These are phyloP conservation scores for Hylia prasina DNA, from an alignment of 2,113 vertebrate genomes.

Conservation along the genomic window DNA sequence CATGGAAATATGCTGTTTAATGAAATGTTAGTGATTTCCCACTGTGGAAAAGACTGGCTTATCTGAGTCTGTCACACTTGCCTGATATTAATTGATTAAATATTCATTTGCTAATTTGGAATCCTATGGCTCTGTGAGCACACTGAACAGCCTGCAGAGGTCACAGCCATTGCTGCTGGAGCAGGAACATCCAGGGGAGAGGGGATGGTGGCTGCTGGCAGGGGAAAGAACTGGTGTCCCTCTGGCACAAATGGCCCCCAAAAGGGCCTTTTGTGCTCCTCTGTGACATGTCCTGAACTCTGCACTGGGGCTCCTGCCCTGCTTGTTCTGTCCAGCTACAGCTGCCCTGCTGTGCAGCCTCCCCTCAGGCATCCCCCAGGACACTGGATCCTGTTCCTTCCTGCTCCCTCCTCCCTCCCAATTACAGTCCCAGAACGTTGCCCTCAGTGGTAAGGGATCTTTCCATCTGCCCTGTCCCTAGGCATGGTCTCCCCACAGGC, in stretches of 20 bases:
- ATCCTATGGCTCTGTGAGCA: background rate
- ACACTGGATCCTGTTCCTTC: background rate
- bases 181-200: background rate
- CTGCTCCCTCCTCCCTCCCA: background rate
- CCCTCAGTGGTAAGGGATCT: background rate
- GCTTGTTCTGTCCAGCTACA: background rate
- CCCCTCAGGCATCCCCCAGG: background rate
- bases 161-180: background rate
- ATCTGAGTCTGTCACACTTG: constrained; percentile 39
- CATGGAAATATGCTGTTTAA: background rate
- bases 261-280: background rate
- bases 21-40: background rate
- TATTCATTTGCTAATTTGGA: constrained; percentile 22
- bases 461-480: background rate
- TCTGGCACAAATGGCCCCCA: rapidly evolving
- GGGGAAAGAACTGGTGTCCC: rapidly evolving
- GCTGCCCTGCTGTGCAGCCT: background rate
- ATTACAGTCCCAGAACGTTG: rapidly evolving
- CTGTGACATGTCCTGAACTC: background rate
- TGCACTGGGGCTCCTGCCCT: background rate
- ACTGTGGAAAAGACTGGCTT: background rate
- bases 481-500: background rate
- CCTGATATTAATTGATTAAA: constrained; percentile 55
- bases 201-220: background rate
- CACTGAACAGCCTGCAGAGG: background rate